Evolutionary conservation across 2,888 invertebrate species (phyloP), one percentile per base, ranked within the genome.

Genomic region (Drosophila demipolita): DNA sequence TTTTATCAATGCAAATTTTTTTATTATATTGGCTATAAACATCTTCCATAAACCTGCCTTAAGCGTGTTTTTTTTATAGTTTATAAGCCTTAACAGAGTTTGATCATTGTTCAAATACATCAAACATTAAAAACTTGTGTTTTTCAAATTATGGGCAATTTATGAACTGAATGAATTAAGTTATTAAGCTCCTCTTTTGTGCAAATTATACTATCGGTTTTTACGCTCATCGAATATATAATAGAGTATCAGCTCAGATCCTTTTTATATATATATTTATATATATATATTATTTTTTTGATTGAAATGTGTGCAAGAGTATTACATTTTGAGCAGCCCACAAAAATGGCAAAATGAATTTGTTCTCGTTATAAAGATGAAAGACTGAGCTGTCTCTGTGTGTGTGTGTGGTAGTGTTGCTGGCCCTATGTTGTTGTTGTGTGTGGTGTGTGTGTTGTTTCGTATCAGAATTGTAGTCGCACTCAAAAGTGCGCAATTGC

Each of bases 401-500:
- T 85, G 78, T 73, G 81, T 58, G 52, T 54, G 32, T 32, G 32
- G 8, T 32, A 15, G 35, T 69, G 59, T 26, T 61, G 32, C 23
- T 57, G 66, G 45, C 23, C 23, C 23, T 23, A 45, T 45, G 15
- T 15, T 45, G 45, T 45, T 15, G 45, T 45, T 45, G 33, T 62
- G 62, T 60, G 48, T 29, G 45, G 26, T 26, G 4, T 26, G 26
- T 26, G 42, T 53, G 50, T 68, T 52, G 52, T 57, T 57, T 65
- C 73, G 65, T 72, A 84, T 83, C 81, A 80, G 76, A 81, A 83
- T 82, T 76, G 85, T 60, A 71, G 74, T 82, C 80, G 86, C 72
- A 83, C 83, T 78, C 52, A 85, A 78, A 84, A 83, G 86, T 87
- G 88, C 89, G 85, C 89, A 89, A 85, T 89, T 85, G 85, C 84